Percentiles rank a stretch among this genome's conserved stretches.
Conservation (phyloP, 2,888 invertebrate species). For the Suillia variegata region DNA sequence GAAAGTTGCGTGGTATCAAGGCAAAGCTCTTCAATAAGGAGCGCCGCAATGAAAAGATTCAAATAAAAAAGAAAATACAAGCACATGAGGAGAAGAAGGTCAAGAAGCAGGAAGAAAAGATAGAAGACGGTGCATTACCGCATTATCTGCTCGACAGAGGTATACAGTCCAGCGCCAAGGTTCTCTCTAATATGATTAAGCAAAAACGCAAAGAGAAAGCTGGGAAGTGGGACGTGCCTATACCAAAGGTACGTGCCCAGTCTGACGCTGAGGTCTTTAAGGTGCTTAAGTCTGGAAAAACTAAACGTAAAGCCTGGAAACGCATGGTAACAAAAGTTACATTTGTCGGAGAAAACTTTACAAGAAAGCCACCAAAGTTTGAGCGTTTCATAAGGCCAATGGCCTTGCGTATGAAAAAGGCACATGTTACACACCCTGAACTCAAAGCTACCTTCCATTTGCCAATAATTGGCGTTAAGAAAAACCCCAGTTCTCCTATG, state of each 20-base stretch:
- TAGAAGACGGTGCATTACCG: constrained; percentile 90
- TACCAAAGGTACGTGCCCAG: constrained; percentile 96
- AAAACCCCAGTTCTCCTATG: constrained; percentile 97
- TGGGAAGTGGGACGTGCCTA: constrained; percentile 99
- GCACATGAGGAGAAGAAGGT: constrained; percentile 95
- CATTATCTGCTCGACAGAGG: constrained; percentile 97
- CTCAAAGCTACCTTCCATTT: constrained; percentile 96
- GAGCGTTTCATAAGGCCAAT: constrained; percentile 98
- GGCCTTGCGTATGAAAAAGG: constrained; percentile 94
- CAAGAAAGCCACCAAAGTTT: constrained; percentile 98
- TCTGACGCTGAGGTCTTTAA: constrained; percentile 97
- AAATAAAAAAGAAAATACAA: constrained; percentile 98
- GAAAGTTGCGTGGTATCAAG: constrained; percentile 91
- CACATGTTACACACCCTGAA: constrained; percentile 99
- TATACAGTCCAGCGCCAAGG: constrained; percentile 90
- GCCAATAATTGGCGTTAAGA: constrained; percentile 98
- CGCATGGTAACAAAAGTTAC: constrained; percentile 99
- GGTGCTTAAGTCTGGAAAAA: constrained; percentile 88
- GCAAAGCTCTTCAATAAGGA: constrained; percentile 98
- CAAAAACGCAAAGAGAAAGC: constrained; percentile 99
- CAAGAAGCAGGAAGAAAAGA: constrained; percentile 81
- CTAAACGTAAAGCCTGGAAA: constrained; percentile 97
- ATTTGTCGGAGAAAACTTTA: constrained; percentile 97
- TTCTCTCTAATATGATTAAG: constrained; percentile 98
- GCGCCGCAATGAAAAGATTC: constrained; percentile 96